Percentiles rank a stretch among this genome's conserved stretches.
These are phyloP conservation scores for Tyria jacobaeae DNA, from an alignment of 2,888 invertebrate species.

Conservation along the genomic window DNA sequence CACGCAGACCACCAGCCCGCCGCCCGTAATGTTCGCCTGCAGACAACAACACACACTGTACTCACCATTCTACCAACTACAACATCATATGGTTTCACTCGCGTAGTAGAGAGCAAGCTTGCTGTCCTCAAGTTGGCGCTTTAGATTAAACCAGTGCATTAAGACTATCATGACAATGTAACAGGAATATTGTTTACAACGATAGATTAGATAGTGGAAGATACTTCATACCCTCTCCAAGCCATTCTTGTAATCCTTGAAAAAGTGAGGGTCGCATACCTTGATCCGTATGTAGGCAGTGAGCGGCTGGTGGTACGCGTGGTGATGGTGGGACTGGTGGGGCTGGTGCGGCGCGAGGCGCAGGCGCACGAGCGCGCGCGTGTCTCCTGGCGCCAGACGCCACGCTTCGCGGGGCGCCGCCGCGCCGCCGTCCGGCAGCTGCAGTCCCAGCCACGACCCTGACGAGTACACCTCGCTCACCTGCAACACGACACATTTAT, in stretches of 20 bases:
- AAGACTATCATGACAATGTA: no score
- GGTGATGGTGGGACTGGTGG: conserved; percentile 12
- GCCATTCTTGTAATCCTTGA: no score
- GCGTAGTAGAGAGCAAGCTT: no score
- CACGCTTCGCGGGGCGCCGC: conserved; percentile 93
- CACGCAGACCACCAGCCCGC: conserved; percentile 75
- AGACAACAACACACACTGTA: background rate
- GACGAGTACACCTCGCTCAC: conserved; percentile 94
- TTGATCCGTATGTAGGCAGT: conserved; percentile 28
- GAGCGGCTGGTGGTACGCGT: conserved; percentile 20
- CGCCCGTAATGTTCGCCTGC: conserved; percentile 66
- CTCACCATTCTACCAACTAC: no score
- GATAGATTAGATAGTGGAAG: no score
- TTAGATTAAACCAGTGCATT: no score
- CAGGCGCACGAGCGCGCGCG: conserved; percentile 92
- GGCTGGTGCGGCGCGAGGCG: conserved; percentile 31
- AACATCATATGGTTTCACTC: no score
- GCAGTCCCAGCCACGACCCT: conserved; percentile 96
- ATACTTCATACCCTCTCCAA: no score
- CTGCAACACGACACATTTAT: conserved; percentile 65
- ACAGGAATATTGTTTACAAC: no score
- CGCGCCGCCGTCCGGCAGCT: conserved; percentile 92
- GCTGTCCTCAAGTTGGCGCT: no score
- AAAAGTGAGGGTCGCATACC: conserved; percentile 12
- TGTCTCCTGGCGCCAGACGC: conserved; percentile 96